Evolutionary conservation across 2,797 vertebrate species (phyloP).

Genomic region (Bradypodion ventrale): DNA sequence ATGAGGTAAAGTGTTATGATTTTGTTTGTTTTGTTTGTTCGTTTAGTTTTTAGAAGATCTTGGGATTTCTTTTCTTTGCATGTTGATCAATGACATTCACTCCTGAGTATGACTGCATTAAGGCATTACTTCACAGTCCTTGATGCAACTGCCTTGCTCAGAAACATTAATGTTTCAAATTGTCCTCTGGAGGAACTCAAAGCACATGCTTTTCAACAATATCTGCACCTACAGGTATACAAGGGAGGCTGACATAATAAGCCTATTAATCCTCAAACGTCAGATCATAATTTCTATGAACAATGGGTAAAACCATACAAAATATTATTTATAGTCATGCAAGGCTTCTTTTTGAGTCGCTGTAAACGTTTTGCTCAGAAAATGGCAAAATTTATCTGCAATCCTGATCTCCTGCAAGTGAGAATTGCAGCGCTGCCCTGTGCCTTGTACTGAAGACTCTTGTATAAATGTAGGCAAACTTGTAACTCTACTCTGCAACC

Average conservation of each 20-base stretch:
- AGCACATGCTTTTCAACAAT: conserved; percentile 55
- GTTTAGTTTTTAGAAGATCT: neutral
- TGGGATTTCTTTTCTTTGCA: accelerated
- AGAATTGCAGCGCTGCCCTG: neutral
- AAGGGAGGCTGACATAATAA: conserved; percentile 41
- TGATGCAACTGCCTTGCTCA: conserved; percentile 9
- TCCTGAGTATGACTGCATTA: accelerated
- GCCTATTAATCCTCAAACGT: conserved; percentile 53
- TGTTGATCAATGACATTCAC: neutral
- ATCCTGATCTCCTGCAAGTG: neutral
- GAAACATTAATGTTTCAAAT: conserved; percentile 15
- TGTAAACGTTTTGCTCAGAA: neutral
- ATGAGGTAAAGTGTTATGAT: neutral
- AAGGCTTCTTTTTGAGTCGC: neutral
- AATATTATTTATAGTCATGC: conserved; percentile 20
- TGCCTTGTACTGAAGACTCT: neutral
- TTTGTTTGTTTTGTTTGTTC: neutral
- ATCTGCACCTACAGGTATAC: conserved; percentile 30
- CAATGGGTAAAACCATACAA: neutral
- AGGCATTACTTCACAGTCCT: conserved; percentile 9
- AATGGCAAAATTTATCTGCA: neutral
- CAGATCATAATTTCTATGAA: conserved; percentile 44
- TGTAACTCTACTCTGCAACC: no score
- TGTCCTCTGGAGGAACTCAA: conserved; percentile 48
- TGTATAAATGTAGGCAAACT: neutral